These are phyloP conservation scores for Brachionus plicatilis DNA, from an alignment of 1,140 invertebrate species.

Conservation along the genomic window DNA sequence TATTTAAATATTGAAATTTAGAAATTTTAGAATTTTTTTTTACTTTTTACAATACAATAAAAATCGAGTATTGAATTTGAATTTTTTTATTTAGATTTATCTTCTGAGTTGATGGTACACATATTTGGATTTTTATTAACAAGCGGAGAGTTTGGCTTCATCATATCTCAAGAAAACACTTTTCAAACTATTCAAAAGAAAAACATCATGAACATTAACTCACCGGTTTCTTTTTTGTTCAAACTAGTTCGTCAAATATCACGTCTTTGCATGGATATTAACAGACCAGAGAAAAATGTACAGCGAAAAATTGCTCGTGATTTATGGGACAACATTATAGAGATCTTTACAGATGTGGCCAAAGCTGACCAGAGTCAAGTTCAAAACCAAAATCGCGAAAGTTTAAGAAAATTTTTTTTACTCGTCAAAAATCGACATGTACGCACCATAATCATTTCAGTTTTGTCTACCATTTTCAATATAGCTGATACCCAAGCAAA, in stretches of 20 bases:
- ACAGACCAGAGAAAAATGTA: neutral
- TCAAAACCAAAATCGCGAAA: neutral
- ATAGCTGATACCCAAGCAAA: constrained; percentile 34
- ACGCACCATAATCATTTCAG: neutral
- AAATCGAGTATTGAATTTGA: neutral
- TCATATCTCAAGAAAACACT: neutral
- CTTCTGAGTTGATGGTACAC: neutral
- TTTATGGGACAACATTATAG: constrained; percentile 1
- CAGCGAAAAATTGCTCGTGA: constrained; percentile 4
- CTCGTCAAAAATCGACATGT: constrained; percentile 9
- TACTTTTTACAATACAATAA: neutral
- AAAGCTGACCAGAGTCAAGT: neutral
- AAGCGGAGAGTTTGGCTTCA: neutral
- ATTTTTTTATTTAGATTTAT: neutral
- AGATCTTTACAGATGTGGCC: neutral
- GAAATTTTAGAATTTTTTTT: neutral
- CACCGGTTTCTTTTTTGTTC: neutral
- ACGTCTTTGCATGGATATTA: neutral
- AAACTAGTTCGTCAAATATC: constrained; percentile 4
- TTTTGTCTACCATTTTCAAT: constrained; percentile 29
- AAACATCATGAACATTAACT: neutral
- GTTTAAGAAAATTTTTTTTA: neutral
- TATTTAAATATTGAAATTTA: neutral
- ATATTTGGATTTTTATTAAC: neutral
- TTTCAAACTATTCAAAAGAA: constrained; percentile 7